phyloP scores from a whole-genome alignment of 2,888 invertebrate genomes.

The Rhingia campestris region DNA sequence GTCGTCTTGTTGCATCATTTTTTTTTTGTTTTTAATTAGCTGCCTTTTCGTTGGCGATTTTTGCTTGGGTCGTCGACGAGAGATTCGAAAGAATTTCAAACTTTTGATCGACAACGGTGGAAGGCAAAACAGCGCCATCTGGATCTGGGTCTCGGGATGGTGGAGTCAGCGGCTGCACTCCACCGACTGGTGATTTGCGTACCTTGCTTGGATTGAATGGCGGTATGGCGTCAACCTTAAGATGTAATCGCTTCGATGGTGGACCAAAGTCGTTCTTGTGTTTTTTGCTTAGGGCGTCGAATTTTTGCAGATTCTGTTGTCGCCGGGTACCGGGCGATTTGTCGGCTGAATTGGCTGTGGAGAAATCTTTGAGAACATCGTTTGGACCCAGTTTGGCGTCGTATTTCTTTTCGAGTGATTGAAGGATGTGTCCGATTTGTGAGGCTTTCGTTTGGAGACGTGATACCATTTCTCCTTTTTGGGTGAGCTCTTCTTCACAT shows the following conservation, averaged over 20 bases:
- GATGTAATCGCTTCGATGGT: constrained; percentile 81
- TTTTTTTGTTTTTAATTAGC: constrained; percentile 37
- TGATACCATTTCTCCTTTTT: constrained; percentile 97
- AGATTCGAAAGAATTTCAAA: constrained; percentile 83
- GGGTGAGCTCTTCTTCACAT: constrained; percentile 96
- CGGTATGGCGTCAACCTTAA: constrained; percentile 82
- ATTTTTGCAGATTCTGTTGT: constrained; percentile 81
- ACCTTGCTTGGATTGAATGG: constrained; percentile 84
- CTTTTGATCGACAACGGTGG: constrained; percentile 64
- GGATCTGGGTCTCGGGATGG: constrained; percentile 58
- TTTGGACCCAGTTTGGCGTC: constrained; percentile 83
- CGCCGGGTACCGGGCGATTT: constrained; percentile 80
- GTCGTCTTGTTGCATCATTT: constrained; percentile 68
- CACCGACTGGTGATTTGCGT: constrained; percentile 84
- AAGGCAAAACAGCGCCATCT: constrained; percentile 63
- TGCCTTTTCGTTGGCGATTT: constrained; percentile 75
- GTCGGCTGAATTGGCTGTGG: constrained; percentile 82
- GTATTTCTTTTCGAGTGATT: constrained; percentile 91
- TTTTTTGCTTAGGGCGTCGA: constrained; percentile 81
- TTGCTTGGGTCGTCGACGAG: constrained; percentile 83
- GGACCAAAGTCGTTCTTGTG: constrained; percentile 81
- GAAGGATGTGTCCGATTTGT: constrained; percentile 96
- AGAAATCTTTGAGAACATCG: constrained; percentile 82
- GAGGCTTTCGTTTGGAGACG: constrained; percentile 97
- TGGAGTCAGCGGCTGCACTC: constrained; percentile 76